phyloP scores from a whole-genome alignment of 2,888 invertebrate species.

The Tenthredo distinguenda region DNA sequence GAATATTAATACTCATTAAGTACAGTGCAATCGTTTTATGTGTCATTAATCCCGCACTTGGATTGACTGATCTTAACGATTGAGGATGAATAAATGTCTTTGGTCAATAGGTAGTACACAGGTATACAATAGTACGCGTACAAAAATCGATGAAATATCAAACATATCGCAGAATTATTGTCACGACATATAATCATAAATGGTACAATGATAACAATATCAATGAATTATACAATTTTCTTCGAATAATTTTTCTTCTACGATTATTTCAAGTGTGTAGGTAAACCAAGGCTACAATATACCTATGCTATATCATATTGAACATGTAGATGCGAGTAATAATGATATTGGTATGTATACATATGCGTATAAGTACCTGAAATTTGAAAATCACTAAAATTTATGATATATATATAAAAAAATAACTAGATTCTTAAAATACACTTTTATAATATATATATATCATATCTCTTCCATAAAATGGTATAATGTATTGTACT shows the following conservation, averaged over 20 bases:
- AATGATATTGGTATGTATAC: not conserved
- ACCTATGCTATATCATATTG: not conserved
- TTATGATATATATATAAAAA: not conserved
- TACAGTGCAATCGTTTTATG: not conserved
- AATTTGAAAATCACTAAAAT: not conserved
- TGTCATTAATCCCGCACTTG: not conserved
- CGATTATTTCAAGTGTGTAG: not conserved
- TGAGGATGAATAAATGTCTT: conserved; percentile 2
- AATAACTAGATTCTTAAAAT: conserved; percentile 23
- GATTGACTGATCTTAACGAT: not conserved
- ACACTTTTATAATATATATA: conserved; percentile 1
- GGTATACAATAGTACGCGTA: not conserved
- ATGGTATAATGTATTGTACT: not conserved
- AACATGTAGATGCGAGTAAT: not conserved
- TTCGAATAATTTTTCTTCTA: not conserved
- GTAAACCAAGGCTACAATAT: not conserved
- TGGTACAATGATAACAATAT: not conserved
- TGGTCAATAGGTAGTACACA: not conserved
- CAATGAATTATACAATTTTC: not conserved
- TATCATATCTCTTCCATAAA: not conserved
- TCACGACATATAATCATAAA: conserved; percentile 5
- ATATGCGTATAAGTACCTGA: not conserved
- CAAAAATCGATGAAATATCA: not conserved
- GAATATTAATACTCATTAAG: not conserved
- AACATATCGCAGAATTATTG: conserved; percentile 27